These are phyloP conservation scores for Channa argus DNA, from an alignment of 2,113 vertebrate species.

Conservation along the genomic window DNA sequence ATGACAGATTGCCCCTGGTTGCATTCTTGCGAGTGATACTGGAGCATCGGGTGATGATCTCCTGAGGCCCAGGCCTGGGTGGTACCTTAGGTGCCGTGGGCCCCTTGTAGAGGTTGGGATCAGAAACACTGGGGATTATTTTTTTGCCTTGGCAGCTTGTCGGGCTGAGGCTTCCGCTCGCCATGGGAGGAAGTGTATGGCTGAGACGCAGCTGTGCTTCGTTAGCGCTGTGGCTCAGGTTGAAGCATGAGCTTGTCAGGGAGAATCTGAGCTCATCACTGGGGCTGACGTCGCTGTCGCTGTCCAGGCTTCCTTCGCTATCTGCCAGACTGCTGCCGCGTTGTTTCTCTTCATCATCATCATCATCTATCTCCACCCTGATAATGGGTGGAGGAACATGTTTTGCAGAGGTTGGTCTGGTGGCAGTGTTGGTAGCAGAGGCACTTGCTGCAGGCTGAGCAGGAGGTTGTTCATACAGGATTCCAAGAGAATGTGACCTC, in stretches of 20 bases:
- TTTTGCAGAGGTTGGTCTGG: not conserved
- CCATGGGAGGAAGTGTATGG: slow-evolving; percentile 2
- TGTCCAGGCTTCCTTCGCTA: slow-evolving; percentile 36
- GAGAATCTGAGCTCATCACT: slow-evolving; percentile 62
- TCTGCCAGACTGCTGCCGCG: not conserved
- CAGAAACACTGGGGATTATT: slow-evolving; percentile 42
- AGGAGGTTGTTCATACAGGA: not conserved
- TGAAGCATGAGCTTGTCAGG: slow-evolving; percentile 22
- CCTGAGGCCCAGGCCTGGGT: slow-evolving; percentile 69
- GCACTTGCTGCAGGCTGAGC: not conserved
- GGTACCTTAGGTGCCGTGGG: slow-evolving; percentile 82
- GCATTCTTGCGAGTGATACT: slow-evolving; percentile 84
- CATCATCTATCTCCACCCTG: slow-evolving; percentile 53
- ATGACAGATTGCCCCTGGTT: not conserved
- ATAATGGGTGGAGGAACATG: slow-evolving; percentile 49
- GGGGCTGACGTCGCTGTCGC: slow-evolving; percentile 60
- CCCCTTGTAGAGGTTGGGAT: slow-evolving; percentile 51
- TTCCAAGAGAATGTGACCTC: slow-evolving; percentile 62
- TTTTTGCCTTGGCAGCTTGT: slow-evolving; percentile 3
- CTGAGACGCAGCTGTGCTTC: rapidly evolving
- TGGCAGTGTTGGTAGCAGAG: rapidly evolving
- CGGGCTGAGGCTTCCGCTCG: slow-evolving; percentile 47
- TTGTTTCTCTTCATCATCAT: not conserved
- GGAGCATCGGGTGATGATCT: slow-evolving; percentile 88
- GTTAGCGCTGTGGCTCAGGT: slow-evolving; percentile 5